Evolutionary conservation across 2,797 vertebrate genomes (phyloP).

Genomic region (Molossus alvarezi): DNA sequence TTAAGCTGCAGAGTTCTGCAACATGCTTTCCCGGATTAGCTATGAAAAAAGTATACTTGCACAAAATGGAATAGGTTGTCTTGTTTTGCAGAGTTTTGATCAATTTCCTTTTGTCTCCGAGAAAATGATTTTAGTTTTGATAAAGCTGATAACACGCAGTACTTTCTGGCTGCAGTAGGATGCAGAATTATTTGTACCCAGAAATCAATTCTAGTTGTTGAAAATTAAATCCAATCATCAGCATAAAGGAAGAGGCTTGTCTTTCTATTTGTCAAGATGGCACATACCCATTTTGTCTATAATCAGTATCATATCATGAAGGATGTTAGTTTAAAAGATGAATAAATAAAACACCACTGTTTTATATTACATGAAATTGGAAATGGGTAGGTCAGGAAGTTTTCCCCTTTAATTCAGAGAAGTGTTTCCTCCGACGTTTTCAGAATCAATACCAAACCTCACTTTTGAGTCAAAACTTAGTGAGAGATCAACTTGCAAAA

Average conservation of each 20-base stretch:
- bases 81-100: constrained; percentile 56
- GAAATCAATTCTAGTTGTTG: constrained; percentile 71
- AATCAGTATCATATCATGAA: not conserved
- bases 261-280: not conserved
- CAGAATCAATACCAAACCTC: not conserved
- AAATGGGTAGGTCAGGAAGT: not conserved
- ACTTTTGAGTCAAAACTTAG: constrained; percentile 42
- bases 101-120: constrained; percentile 73
- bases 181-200: constrained; percentile 68
- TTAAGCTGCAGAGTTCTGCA: constrained; percentile 19
- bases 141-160: constrained; percentile 41
- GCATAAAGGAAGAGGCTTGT: not conserved
- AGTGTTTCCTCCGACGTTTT: not conserved
- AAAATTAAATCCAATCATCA: constrained; percentile 61
- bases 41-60: not conserved
- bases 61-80: constrained; percentile 38
- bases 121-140: constrained; percentile 76
- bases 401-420: not conserved
- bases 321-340: constrained; percentile 46
- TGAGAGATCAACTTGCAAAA: constrained; percentile 10
- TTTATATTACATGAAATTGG: constrained; percentile 11
- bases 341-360: constrained; percentile 38
- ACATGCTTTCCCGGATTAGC: not conserved
- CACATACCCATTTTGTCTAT: constrained; percentile 4
- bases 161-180: constrained; percentile 38